Percentiles rank a stretch among this genome's conserved stretches.
phyloP scores from a whole-genome alignment of 2,113 vertebrate species.

The Haemorhous mexicanus region DNA sequence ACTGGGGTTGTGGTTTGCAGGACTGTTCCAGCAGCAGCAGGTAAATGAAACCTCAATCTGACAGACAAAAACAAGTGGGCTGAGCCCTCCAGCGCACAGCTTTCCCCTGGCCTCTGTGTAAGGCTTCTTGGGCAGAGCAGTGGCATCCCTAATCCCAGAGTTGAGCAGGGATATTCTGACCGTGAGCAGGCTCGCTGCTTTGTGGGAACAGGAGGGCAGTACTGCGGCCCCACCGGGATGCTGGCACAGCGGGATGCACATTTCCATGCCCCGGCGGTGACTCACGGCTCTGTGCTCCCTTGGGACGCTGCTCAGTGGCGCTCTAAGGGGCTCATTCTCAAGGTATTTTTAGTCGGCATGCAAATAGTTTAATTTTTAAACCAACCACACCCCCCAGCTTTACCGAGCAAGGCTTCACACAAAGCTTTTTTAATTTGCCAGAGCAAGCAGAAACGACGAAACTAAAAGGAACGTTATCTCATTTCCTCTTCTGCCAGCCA shows the following conservation, averaged over 20 bases:
- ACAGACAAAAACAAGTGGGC: accelerated
- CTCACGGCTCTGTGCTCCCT: background rate
- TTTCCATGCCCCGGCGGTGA: background rate
- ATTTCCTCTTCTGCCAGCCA: background rate
- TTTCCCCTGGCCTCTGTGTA: background rate
- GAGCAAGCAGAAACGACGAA: background rate
- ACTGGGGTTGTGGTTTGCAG: background rate
- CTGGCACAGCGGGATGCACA: accelerated
- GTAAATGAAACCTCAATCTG: background rate
- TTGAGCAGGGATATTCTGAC: background rate
- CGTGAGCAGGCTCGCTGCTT: accelerated
- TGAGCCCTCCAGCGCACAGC: background rate
- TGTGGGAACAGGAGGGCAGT: background rate
- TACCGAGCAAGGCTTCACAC: background rate
- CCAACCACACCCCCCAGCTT: background rate
- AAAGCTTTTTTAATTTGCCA: background rate
- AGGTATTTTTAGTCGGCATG: background rate
- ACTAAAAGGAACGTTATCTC: background rate
- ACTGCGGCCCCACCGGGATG: accelerated
- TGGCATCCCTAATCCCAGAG: accelerated
- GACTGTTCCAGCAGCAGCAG: background rate
- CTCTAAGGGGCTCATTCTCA: background rate
- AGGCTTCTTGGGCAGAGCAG: accelerated
- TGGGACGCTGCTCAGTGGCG: background rate
- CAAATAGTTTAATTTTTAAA: background rate